Conservation (phyloP, 2,888 invertebrate species). For the Morpho deidamia region DNA sequence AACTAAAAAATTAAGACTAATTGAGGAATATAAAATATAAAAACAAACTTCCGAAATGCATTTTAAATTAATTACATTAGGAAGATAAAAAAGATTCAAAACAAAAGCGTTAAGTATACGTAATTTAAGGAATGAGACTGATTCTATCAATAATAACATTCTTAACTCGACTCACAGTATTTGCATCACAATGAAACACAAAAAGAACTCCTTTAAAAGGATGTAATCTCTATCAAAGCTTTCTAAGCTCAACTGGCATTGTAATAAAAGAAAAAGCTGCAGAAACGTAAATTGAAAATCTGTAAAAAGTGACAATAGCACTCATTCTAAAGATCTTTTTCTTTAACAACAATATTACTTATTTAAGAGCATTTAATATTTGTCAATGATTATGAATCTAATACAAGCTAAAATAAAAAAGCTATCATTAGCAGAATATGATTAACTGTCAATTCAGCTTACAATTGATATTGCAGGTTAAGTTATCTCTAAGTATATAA, state of each 20-base stretch:
- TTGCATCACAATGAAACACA: conserved; percentile 51
- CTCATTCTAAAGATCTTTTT: conserved; percentile 31
- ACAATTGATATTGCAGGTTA: too few relatives aligned
- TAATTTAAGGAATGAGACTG: conserved; percentile 12
- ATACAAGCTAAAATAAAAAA: too few relatives aligned
- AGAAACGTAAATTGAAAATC: conserved; percentile 52
- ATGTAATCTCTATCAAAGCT: conserved; percentile 38
- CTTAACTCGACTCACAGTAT: conserved; percentile 35
- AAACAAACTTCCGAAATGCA: background rate
- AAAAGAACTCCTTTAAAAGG: conserved; percentile 47
- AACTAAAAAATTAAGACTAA: too few relatives aligned
- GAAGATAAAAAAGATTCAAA: background rate
- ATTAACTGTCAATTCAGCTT: too few relatives aligned
- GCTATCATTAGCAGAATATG: too few relatives aligned
- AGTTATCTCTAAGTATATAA: too few relatives aligned
- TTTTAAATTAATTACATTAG: background rate
- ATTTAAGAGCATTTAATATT: too few relatives aligned
- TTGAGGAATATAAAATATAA: too few relatives aligned
- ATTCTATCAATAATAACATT: conserved; percentile 36
- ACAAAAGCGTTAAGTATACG: conserved; percentile 2
- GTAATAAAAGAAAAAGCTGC: conserved; percentile 48
- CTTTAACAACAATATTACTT: too few relatives aligned
- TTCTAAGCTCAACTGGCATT: conserved; percentile 38
- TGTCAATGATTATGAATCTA: too few relatives aligned
- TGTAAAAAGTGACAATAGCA: conserved; percentile 47